A percentile compares a stretch with the other conserved stretches of the same genome.
These are phyloP conservation scores for Serranus cabrilla DNA, from an alignment of 2,797 vertebrate species.

Conservation along the genomic window DNA sequence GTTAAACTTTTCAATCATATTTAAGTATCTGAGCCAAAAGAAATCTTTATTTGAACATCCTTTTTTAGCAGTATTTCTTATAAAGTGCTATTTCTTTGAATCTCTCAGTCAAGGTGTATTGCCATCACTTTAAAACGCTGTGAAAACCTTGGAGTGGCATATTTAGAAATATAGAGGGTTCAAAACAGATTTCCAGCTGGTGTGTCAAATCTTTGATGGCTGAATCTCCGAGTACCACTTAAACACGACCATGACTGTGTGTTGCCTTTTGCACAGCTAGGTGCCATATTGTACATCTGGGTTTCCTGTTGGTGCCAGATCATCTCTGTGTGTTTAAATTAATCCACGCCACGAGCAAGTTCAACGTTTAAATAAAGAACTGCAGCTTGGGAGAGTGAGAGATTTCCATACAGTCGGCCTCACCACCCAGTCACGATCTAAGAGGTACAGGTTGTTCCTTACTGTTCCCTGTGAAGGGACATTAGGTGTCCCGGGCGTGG, in stretches of 20 bases:
- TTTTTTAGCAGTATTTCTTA: neutral
- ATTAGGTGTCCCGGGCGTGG: slow-evolving; percentile 56
- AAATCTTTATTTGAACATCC: neutral
- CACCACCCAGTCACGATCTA: slow-evolving; percentile 23
- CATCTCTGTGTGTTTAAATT: neutral
- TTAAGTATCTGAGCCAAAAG: neutral
- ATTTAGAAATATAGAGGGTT: slow-evolving; percentile 4
- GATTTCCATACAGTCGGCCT: slow-evolving; percentile 2
- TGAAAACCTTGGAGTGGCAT: neutral
- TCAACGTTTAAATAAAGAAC: slow-evolving; percentile 21
- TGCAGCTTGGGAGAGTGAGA: slow-evolving; percentile 9
- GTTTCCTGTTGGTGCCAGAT: slow-evolving; percentile 18
- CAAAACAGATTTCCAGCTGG: slow-evolving; percentile 11
- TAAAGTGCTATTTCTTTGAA: neutral
- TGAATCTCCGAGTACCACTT: neutral
- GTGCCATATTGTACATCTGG: slow-evolving; percentile 10
- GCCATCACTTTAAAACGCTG: neutral
- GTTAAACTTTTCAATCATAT: neutral
- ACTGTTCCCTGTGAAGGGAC: slow-evolving; percentile 56
- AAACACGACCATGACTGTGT: neutral
- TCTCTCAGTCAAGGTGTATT: neutral
- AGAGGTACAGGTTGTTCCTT: slow-evolving; percentile 61
- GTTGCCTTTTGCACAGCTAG: neutral
- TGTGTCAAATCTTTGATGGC: slow-evolving; percentile 8
- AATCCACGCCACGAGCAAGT: slow-evolving; percentile 7